Evolutionary conservation across 2,888 invertebrate genomes (phyloP), one percentile per base, ranked within the genome.

Genomic region (Rhopalosiphum nymphaeae): DNA sequence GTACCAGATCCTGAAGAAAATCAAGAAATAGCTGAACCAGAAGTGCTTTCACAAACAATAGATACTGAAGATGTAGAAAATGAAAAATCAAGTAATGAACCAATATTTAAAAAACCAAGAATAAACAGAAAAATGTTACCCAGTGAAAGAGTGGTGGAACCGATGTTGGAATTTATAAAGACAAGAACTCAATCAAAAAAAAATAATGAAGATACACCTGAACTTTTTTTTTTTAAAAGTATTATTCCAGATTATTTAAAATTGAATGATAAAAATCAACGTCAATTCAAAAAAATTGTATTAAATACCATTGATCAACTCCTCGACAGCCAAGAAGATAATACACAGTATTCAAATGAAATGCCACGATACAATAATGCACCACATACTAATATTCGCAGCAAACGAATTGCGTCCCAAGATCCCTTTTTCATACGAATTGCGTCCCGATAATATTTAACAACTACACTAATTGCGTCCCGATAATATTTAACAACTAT

Each of bases 161-260:
- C 88, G 1, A 88, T 88, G 88, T 53, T 88, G n/a, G 88, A 88
- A 49, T 88, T 53, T 88, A 0, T 88, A 88, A 88, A 88, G n/a
- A 53, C 36, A 88, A 88, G 53, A 88, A 88, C 53, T 88, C 49
- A 88, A 53, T 21, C 88, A 88, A 88, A 88, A 88, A 53, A n/a
- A 53, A 49, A n/a, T 53, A 88, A 88, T 53, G 88, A 88, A 3
- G 88, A 88, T 88, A n/a, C 88, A 88, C 88, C 88, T 21, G 88
- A 88, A 53, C 88, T 53, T 88, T 88, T 49, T 88, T 88, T 88
- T 88, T 88, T 88, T 53, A 88, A 53, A 88, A 88, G 53, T 53
- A 88, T 88, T 36, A 53, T 88, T 53, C 88, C 49, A 53, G 88
- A 88, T 85, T 85, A 1, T 84, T 84, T 84, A 84, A 84, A 84